Evolutionary conservation across 2,888 invertebrate genomes (phyloP), one percentile per base, ranked within the genome.

Genomic region (Ormyrus labotus): DNA sequence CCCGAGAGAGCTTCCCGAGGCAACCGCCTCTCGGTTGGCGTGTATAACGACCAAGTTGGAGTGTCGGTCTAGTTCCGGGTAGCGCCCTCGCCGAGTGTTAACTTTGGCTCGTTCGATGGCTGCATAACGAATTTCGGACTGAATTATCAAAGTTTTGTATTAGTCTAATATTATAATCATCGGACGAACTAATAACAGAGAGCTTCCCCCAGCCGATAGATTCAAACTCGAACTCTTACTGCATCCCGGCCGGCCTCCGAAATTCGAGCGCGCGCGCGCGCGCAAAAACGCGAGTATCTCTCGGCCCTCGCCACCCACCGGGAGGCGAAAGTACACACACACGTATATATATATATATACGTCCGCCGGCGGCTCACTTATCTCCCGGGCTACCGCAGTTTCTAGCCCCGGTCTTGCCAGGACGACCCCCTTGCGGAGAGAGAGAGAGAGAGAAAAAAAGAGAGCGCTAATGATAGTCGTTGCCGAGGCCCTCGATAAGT

Each of bases 391-490:
- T 19, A 19, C 19, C 19, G 19, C 19, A 1, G 19, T 19, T 19
- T 19, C 19, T 19, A 19, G 19, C 19, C 19, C 19, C 19, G 19
- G 19, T 19, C 19, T 19, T 19, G 19, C 1, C 19, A 19, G 19
- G 19, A 19, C 19, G 19, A 19, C 19, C 19, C 19, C 19, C 19
- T 19, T 19, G 19, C 19, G 19, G 19, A 13, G 13, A 13, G 13
- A 19, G 19, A 19, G 19, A 19, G 19, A 19, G 19, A 19, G 2
- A 19, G 2, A 19, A 19, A 19, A 19, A 19, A 19, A 53, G 50
- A 58, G 74, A 61, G 69, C 74, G 80, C 67, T 75, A 75, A 89
- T 89, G 86, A 87, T 89, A 88, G 89, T 88, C 84, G 85, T 88
- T 88, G 76, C 19, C 1, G 83, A 81, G 61, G 11, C 53, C n/a